Evolutionary conservation across 2,797 vertebrate species (phyloP).

Genomic region (Hemitrygon akajei): DNA sequence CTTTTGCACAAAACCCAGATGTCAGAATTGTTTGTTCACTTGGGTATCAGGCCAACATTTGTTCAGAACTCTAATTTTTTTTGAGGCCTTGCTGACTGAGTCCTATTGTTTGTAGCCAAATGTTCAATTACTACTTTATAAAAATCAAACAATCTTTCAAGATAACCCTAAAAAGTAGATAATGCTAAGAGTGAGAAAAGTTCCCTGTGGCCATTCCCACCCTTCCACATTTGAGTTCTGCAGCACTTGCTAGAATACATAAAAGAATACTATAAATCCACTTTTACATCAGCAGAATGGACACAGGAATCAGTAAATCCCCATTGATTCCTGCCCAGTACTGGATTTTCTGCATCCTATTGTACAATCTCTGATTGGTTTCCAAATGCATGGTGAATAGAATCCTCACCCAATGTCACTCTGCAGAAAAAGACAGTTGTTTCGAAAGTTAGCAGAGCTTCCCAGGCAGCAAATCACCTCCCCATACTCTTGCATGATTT

Average conservation of each 20-base stretch:
- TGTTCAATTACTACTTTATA: not conserved
- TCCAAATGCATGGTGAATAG: not conserved
- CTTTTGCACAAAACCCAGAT: not conserved
- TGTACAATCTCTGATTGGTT: not conserved
- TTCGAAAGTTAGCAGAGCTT: conserved; percentile 86
- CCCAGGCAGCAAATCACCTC: conserved; percentile 96
- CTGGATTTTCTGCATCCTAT: not conserved
- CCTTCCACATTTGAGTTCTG: not conserved
- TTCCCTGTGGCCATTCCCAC: not conserved
- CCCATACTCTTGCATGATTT: conserved; percentile 97
- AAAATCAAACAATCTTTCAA: not conserved
- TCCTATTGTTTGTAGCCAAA: not conserved
- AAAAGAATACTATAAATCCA: not conserved
- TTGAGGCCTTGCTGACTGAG: not conserved
- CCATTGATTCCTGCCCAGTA: not conserved
- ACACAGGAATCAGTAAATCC: not conserved
- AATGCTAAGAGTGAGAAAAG: too few species aligned
- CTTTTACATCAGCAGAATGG: not conserved
- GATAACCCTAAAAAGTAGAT: not conserved
- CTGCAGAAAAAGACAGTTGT: conserved; percentile 88
- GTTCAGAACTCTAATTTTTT: not conserved
- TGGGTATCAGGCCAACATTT: not conserved
- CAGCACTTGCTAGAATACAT: not conserved
- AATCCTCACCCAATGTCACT: conserved; percentile 80
- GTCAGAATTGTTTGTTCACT: not conserved